Evolutionary conservation across 1,140 invertebrate species (phyloP).

Genomic region (Nephotettix cincticeps): DNA sequence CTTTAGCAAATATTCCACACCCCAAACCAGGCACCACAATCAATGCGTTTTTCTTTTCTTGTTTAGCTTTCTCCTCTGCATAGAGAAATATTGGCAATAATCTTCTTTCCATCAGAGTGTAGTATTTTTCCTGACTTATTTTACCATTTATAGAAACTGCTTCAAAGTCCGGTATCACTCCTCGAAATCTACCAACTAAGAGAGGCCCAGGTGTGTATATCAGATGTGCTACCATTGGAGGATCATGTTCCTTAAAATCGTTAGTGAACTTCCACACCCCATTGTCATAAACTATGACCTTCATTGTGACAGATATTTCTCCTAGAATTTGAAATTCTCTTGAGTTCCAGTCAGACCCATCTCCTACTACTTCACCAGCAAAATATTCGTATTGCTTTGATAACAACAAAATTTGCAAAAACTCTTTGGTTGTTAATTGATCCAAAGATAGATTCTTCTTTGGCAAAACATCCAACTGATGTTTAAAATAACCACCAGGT

Average conservation of each 20-base stretch:
- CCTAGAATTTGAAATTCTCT: slow-evolving; percentile 1
- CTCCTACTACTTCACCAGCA: neutral
- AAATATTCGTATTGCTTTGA: neutral
- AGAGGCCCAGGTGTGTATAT: slow-evolving; percentile 3
- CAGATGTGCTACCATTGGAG: neutral
- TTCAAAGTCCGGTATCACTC: neutral
- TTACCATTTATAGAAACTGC: neutral
- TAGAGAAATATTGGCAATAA: neutral
- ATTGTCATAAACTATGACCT: slow-evolving; percentile 11
- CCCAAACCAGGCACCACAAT: slow-evolving; percentile 3
- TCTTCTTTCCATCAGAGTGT: neutral
- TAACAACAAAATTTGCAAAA: neutral
- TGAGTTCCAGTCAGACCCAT: neutral
- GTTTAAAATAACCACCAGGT: neutral
- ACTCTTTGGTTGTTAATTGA: neutral
- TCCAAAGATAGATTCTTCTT: no score
- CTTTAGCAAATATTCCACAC: slow-evolving; percentile 14
- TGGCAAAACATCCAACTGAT: no score
- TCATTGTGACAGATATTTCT: neutral
- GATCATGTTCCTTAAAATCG: neutral
- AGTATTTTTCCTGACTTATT: neutral
- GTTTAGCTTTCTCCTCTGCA: neutral
- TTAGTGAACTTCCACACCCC: neutral
- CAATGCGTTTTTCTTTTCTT: neutral
- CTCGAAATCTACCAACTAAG: neutral